phyloP scores from a whole-genome alignment of 2,888 invertebrate genomes.

The Drosophila merina region DNA sequence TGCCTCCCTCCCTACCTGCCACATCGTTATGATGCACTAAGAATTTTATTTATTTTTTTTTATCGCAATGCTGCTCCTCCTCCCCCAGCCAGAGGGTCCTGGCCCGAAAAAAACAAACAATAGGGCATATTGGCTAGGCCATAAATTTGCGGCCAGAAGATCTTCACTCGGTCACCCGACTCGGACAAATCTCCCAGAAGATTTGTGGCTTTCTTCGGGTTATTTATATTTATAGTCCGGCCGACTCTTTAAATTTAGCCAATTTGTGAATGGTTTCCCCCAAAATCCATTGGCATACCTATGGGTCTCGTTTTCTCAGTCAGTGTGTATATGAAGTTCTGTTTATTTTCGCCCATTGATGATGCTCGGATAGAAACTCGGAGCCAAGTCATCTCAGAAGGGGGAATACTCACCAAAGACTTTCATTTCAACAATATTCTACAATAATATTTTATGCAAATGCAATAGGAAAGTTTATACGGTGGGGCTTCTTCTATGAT shows the following conservation, averaged over 20 bases:
- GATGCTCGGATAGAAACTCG: constrained; percentile 10
- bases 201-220: constrained; percentile 11
- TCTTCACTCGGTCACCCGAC: not conserved
- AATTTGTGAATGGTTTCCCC: constrained; percentile 20
- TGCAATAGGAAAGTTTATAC: too few species aligned
- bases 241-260: constrained; percentile 24
- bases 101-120: not conserved
- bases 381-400: too few species aligned
- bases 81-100: not conserved
- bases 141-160: constrained; percentile 6
- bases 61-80: constrained; percentile 8
- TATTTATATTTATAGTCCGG: constrained; percentile 16
- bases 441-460: too few species aligned
- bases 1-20: constrained; percentile 54
- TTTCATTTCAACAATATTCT: too few species aligned
- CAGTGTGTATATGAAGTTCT: not conserved
- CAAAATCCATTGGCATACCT: not conserved
- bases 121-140: constrained; percentile 9
- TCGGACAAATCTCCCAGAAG: constrained; percentile 10
- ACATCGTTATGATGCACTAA: constrained; percentile 55
- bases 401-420: too few species aligned
- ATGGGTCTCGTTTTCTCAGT: not conserved
- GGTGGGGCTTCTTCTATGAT: too few species aligned
- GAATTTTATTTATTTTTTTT: constrained; percentile 36
- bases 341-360: constrained; percentile 27